A percentile compares a stretch with the other conserved stretches of the same genome.
These are phyloP conservation scores for Parnassius orleans DNA, from an alignment of 2,888 invertebrate genomes.

Conservation along the genomic window DNA sequence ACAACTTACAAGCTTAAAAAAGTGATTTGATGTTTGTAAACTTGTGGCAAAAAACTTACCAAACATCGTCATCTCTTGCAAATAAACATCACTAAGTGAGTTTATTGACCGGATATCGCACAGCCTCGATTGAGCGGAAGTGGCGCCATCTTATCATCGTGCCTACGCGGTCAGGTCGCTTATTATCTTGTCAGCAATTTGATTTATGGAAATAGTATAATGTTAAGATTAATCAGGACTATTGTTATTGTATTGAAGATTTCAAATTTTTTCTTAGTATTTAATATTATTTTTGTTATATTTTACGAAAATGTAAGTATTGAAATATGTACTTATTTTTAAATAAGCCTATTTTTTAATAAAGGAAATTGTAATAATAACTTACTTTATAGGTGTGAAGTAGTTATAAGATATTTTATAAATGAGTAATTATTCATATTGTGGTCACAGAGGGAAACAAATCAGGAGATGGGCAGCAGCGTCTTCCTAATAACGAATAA, in stretches of 20 bases:
- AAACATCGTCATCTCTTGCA: constrained; percentile 15
- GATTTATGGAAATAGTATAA: constrained; percentile 9
- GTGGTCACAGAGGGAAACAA: too few relatives aligned
- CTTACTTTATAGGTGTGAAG: too few relatives aligned
- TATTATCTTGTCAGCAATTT: constrained; percentile 21
- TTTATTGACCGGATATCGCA: constrained; percentile 54
- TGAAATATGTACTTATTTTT: background rate
- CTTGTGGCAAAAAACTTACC: background rate
- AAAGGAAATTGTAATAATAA: background rate
- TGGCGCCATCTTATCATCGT: constrained; percentile 48
- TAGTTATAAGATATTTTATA: too few relatives aligned
- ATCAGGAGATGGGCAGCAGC: too few relatives aligned
- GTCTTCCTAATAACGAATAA: too few relatives aligned
- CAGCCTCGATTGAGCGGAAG: constrained; percentile 49
- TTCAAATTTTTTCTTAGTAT: background rate
- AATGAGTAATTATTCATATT: too few relatives aligned
- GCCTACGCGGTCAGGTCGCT: constrained; percentile 34
- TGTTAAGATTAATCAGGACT: constrained; percentile 5
- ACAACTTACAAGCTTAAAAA: background rate
- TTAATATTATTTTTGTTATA: background rate
- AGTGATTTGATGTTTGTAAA: background rate
- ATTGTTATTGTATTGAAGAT: too few relatives aligned
- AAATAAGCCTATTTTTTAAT: too few relatives aligned
- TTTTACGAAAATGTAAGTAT: background rate
- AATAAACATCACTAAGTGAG: constrained; percentile 34